These are phyloP conservation scores for Aphrocallistes beatrix DNA, from an alignment of 37 sponge, comb jelly and placozoan species.

Conservation along the genomic window DNA sequence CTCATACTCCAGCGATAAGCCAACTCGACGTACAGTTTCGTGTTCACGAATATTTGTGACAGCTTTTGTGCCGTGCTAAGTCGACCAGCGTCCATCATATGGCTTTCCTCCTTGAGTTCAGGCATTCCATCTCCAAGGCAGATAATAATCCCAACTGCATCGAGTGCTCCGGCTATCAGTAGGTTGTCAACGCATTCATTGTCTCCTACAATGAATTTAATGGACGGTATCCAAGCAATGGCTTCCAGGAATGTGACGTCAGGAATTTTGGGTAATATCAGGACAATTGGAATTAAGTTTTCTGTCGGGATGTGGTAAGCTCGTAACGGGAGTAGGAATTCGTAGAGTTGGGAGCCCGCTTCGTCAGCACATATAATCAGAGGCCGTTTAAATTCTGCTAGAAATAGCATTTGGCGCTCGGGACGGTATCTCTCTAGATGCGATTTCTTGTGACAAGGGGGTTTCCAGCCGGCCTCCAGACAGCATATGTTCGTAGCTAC, in stretches of 20 bases:
- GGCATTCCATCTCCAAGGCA: not conserved
- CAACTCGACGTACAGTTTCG: not conserved
- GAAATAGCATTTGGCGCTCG: not conserved
- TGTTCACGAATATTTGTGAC: not conserved
- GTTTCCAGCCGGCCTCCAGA: not conserved
- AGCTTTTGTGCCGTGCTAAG: not conserved
- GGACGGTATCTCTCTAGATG: not conserved
- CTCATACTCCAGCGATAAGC: not conserved
- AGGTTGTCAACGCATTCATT: not conserved
- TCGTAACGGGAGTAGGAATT: slow-evolving; percentile 52
- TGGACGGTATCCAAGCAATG: slow-evolving; percentile 43
- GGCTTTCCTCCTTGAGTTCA: not conserved
- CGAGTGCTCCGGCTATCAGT: slow-evolving; percentile 5
- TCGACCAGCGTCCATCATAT: not conserved
- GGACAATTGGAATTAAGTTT: slow-evolving; percentile 38
- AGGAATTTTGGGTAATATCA: slow-evolving; percentile 42
- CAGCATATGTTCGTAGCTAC: not conserved
- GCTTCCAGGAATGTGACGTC: slow-evolving; percentile 27
- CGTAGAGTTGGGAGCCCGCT: slow-evolving; percentile 29
- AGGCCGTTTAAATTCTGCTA: not conserved
- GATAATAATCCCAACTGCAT: not conserved
- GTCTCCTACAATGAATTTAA: slow-evolving; percentile 38
- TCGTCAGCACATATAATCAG: slow-evolving; percentile 37
- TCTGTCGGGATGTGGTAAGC: slow-evolving; percentile 39
- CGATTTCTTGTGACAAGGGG: not conserved